These are phyloP conservation scores for Apostichopus californicus DNA, from an alignment of 35 echinoderm and acorn worm genomes.

Conservation along the genomic window DNA sequence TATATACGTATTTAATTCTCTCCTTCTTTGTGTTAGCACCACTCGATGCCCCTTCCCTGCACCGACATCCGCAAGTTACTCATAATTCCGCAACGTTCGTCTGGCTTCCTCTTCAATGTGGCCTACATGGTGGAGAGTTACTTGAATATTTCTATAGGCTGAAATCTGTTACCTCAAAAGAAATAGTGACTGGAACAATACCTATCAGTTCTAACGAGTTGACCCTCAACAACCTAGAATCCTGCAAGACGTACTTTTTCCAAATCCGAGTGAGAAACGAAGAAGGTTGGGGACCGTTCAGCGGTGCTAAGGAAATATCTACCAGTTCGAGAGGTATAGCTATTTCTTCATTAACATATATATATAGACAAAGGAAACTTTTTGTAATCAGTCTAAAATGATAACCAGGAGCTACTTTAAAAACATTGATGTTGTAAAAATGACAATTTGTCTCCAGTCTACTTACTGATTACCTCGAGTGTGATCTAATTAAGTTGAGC, in stretches of 20 bases:
- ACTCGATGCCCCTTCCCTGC: neutral
- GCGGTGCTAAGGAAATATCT: neutral
- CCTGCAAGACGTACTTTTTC: constrained; percentile 45
- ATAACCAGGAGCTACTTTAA: too few species aligned
- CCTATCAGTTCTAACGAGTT: neutral
- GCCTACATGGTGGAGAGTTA: neutral
- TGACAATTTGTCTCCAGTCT: too few species aligned
- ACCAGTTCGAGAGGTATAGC: constrained; percentile 6
- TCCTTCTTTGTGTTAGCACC: neutral
- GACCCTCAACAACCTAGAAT: constrained; percentile 4
- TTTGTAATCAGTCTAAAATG: too few species aligned
- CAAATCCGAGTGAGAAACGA: constrained; percentile 5
- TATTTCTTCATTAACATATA: too few species aligned
- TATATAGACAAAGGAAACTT: too few species aligned
- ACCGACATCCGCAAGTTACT: neutral
- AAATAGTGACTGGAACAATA: neutral
- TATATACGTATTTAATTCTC: too few species aligned
- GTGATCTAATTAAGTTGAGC: too few species aligned
- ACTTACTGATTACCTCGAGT: too few species aligned
- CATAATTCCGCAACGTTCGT: constrained; percentile 15
- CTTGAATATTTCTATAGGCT: constrained; percentile 18
- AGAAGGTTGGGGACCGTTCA: constrained; percentile 34
- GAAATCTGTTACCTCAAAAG: neutral
- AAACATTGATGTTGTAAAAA: too few species aligned
- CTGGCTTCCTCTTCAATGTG: constrained; percentile 17